Evolutionary conservation across 2,113 vertebrate species (phyloP).

Genomic region (Syrmaticus mikado): DNA sequence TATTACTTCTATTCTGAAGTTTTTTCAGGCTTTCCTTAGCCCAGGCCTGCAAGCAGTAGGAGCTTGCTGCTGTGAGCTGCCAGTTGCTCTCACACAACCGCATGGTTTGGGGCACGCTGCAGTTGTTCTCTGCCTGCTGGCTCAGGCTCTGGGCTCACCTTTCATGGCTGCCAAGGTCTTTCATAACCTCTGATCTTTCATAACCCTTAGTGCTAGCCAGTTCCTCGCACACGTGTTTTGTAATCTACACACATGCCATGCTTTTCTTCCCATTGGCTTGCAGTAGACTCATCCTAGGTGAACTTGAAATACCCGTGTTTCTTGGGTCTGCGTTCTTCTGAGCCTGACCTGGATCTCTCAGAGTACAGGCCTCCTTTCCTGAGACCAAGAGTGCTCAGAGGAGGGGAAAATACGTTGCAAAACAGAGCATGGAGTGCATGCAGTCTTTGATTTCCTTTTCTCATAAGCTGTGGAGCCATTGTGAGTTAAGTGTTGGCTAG

Average conservation of each 20-base stretch:
- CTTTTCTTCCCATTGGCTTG: slow-evolving; percentile 28
- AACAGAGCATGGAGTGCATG: fast-evolving
- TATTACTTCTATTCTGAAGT: not conserved
- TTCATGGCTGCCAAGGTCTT: slow-evolving; percentile 51
- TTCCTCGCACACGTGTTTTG: slow-evolving; percentile 14
- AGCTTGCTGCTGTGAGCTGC: not conserved
- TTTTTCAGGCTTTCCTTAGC: not conserved
- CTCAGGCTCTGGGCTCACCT: not conserved
- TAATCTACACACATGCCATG: not conserved
- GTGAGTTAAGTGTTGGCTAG: not conserved
- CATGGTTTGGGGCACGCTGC: not conserved
- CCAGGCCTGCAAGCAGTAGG: not conserved
- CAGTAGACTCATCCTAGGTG: not conserved
- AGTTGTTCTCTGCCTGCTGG: slow-evolving; percentile 17
- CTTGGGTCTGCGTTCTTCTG: not conserved
- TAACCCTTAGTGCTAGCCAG: not conserved
- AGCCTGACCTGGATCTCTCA: not conserved
- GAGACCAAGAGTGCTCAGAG: not conserved
- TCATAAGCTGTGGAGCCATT: not conserved
- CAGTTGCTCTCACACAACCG: not conserved
- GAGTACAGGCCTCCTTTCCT: not conserved
- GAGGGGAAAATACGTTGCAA: not conserved
- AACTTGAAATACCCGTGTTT: slow-evolving; percentile 52
- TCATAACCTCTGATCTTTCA: slow-evolving; percentile 64
- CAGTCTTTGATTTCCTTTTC: not conserved